phyloP scores from a whole-genome alignment of 2,888 invertebrate species.

The Hypena proboscidalis region DNA sequence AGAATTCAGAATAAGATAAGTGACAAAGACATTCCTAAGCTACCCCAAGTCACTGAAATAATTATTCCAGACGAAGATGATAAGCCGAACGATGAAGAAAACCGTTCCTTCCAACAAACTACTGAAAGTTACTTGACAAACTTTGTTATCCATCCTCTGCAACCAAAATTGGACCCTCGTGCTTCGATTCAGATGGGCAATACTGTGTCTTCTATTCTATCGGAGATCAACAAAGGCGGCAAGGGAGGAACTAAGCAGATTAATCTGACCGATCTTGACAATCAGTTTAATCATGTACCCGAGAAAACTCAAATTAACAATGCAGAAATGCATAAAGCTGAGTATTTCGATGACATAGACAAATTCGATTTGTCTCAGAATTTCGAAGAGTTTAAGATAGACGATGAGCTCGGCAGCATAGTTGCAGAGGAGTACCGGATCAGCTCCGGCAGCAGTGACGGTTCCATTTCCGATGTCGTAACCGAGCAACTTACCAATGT shows the following conservation, averaged over 20 bases:
- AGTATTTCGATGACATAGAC: conserved; percentile 82
- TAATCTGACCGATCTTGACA: conserved; percentile 75
- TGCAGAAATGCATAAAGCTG: conserved; percentile 71
- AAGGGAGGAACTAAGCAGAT: conserved; percentile 76
- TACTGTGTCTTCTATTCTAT: conserved; percentile 85
- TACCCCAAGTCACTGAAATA: conserved; percentile 90
- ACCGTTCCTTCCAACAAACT: conserved; percentile 64
- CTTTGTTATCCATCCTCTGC: conserved; percentile 73
- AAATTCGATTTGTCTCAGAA: conserved; percentile 90
- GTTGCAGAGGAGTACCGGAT: conserved; percentile 82
- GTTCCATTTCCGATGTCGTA: conserved; percentile 73
- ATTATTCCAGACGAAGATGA: conserved; percentile 88
- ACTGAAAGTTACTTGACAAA: conserved; percentile 72
- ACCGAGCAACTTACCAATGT: conserved; percentile 72
- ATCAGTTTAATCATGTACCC: conserved; percentile 71
- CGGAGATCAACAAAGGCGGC: conserved; percentile 84
- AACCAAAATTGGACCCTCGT: conserved; percentile 78
- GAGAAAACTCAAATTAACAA: conserved; percentile 57
- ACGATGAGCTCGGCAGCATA: conserved; percentile 87
- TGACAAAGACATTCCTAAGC: conserved; percentile 88
- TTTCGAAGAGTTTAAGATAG: conserved; percentile 92
- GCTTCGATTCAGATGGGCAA: conserved; percentile 87
- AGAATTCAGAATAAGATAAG: conserved; percentile 78
- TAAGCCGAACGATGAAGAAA: conserved; percentile 69
- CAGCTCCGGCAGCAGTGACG: conserved; percentile 81